Conservation (phyloP, 1,140 invertebrate genomes). For the Cecropterus lyciades region DNA sequence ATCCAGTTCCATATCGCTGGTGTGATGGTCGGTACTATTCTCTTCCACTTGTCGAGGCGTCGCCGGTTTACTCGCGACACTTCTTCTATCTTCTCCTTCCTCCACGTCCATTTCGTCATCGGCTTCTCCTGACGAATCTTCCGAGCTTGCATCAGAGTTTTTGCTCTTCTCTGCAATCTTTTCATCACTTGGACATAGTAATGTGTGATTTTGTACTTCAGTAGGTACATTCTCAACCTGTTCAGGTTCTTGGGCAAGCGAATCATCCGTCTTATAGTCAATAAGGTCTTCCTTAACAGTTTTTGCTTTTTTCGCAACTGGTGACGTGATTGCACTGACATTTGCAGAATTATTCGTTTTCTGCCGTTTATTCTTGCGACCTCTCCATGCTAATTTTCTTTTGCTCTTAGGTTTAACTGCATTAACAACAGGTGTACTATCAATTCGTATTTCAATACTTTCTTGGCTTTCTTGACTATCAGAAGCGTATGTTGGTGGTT, state of each 20-base stretch:
- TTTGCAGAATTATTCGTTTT: slow-evolving; percentile 51
- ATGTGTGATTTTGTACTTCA: slow-evolving; percentile 45
- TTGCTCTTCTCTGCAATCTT: slow-evolving; percentile 83
- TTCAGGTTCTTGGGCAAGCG: slow-evolving; percentile 51
- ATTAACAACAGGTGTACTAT: slow-evolving; percentile 47
- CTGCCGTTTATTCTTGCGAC: slow-evolving; percentile 57
- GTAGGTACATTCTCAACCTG: slow-evolving; percentile 29
- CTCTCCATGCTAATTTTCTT: slow-evolving; percentile 70
- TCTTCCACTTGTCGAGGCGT: slow-evolving; percentile 66
- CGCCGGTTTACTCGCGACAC: slow-evolving; percentile 60
- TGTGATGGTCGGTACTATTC: slow-evolving; percentile 74
- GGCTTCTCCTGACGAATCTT: slow-evolving; percentile 86
- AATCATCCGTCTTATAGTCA: slow-evolving; percentile 61
- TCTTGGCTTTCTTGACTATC: slow-evolving; percentile 81
- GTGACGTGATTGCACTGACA: slow-evolving; percentile 44
- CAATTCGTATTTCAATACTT: slow-evolving; percentile 55
- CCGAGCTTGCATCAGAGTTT: slow-evolving; percentile 80
- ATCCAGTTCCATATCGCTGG: slow-evolving; percentile 80
- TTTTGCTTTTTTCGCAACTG: slow-evolving; percentile 65
- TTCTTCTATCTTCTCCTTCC: slow-evolving; percentile 77
- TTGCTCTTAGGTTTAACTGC: slow-evolving; percentile 69
- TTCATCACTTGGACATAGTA: slow-evolving; percentile 53
- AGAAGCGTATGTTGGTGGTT: slow-evolving; percentile 59
- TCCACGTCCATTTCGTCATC: slow-evolving; percentile 87
- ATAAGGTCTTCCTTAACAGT: slow-evolving; percentile 46